Evolutionary conservation across 1,140 invertebrate species (phyloP).

Genomic region (Colletes latitarsis): DNA sequence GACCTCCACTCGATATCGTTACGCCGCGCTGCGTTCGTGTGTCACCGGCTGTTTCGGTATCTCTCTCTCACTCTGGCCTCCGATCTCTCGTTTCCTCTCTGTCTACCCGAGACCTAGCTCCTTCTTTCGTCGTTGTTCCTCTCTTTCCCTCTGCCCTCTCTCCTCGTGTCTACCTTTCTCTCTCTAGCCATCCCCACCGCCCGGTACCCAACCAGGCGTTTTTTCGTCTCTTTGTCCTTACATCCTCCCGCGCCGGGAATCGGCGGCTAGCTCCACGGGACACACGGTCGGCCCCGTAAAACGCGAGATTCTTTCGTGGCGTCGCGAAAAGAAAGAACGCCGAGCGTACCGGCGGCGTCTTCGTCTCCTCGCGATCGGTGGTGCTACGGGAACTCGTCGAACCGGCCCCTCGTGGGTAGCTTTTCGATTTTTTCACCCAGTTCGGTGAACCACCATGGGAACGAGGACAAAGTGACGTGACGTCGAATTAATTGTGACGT

Average conservation of each 20-base stretch:
- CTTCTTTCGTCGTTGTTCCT: constrained; percentile 1
- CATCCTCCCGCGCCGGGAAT: constrained; percentile 67
- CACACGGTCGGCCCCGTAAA: constrained; percentile 49
- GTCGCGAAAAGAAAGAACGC: constrained; percentile 54
- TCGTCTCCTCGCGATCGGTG: not conserved
- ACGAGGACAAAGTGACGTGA: constrained; percentile 28
- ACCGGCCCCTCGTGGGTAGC: too few relatives aligned
- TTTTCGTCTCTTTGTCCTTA: constrained; percentile 68
- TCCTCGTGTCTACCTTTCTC: constrained; percentile 11
- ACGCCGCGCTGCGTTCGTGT: constrained; percentile 57
- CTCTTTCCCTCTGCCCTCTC: constrained; percentile 12
- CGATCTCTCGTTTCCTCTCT: not conserved
- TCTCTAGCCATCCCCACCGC: constrained; percentile 8
- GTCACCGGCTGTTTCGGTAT: constrained; percentile 44
- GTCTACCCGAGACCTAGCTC: not conserved
- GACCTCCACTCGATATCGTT: constrained; percentile 61
- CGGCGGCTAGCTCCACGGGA: constrained; percentile 57
- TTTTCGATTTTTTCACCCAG: constrained; percentile 3
- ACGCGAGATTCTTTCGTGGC: constrained; percentile 59
- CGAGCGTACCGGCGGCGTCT: not conserved
- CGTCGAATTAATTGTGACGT: constrained; percentile 16
- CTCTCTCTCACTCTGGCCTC: not conserved
- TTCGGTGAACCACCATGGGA: not conserved
- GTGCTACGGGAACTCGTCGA: too few relatives aligned
- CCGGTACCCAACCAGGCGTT: constrained; percentile 32